Evolutionary conservation across 2,797 vertebrate genomes (phyloP).

Genomic region (Intellagama lesueurii): DNA sequence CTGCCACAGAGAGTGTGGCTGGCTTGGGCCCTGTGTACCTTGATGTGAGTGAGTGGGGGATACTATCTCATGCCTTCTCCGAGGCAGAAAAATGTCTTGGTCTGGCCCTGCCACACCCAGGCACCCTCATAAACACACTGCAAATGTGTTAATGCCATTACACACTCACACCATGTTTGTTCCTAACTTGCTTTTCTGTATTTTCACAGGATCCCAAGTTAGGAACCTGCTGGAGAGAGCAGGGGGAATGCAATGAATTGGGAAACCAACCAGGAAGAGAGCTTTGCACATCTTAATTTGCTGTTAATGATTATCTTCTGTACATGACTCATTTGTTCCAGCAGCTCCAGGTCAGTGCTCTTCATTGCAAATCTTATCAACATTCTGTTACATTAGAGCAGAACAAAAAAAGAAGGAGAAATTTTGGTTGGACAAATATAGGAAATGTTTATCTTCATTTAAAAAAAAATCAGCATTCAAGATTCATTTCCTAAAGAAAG

Average conservation of each 20-base stretch:
- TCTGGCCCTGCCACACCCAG: too few relatives aligned
- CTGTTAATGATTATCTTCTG: conserved; percentile 66
- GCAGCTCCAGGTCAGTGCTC: conserved; percentile 63
- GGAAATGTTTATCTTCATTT: conserved; percentile 74
- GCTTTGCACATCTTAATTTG: conserved; percentile 38
- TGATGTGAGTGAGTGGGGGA: too few relatives aligned
- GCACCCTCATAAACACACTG: too few relatives aligned
- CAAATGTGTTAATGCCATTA: too few relatives aligned
- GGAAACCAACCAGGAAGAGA: conserved; percentile 43
- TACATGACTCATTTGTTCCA: conserved; percentile 50
- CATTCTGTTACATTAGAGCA: conserved; percentile 74
- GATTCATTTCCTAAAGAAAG: conserved; percentile 77
- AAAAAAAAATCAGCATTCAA: conserved; percentile 75
- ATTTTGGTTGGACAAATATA: conserved; percentile 77
- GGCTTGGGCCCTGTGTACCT: too few relatives aligned
- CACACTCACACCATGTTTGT: too few relatives aligned
- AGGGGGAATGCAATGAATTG: conserved; percentile 31
- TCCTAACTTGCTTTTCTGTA: too few relatives aligned
- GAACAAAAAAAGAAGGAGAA: conserved; percentile 46
- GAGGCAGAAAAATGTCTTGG: too few relatives aligned
- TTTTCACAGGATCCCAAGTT: not conserved
- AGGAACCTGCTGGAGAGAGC: not conserved
- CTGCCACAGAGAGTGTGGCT: too few relatives aligned
- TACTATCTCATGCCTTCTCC: too few relatives aligned
- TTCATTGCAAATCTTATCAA: conserved; percentile 66